phyloP scores from a whole-genome alignment of 2,888 invertebrate genomes.

The Timema cristinae region DNA sequence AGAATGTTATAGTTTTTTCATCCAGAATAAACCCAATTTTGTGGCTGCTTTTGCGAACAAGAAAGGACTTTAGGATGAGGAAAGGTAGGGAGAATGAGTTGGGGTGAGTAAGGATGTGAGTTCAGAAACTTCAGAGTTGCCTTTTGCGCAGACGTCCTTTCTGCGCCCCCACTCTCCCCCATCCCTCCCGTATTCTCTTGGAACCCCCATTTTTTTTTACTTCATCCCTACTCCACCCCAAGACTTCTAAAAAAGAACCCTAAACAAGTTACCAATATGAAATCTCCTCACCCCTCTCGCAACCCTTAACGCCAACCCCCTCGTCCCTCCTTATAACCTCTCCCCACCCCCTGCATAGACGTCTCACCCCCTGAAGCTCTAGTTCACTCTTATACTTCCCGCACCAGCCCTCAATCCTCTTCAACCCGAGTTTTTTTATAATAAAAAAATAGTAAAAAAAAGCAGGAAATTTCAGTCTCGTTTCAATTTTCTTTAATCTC shows the following conservation, averaged over 20 bases:
- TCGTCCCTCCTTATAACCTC: conserved; percentile 16
- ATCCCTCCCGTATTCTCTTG: too few relatives aligned
- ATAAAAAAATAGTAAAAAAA: conserved; percentile 8
- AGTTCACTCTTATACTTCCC: background rate
- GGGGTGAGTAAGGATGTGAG: too few relatives aligned
- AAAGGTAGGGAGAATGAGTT: too few relatives aligned
- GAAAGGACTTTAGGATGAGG: too few relatives aligned
- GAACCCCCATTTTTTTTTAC: background rate
- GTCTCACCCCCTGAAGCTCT: conserved; percentile 8
- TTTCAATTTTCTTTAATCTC: conserved; percentile 34
- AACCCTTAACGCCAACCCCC: background rate
- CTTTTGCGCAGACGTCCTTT: too few relatives aligned
- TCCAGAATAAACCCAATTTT: too few relatives aligned
- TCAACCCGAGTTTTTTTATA: background rate
- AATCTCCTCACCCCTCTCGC: conserved; percentile 20
- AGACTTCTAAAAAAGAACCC: conserved; percentile 30
- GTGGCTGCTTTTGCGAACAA: too few relatives aligned
- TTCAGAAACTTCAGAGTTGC: too few relatives aligned
- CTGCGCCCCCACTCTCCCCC: too few relatives aligned
- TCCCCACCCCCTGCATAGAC: conserved; percentile 13
- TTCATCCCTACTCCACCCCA: conserved; percentile 1
- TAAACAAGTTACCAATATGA: conserved; percentile 33
- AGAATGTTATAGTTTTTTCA: too few relatives aligned
- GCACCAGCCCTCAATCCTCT: conserved; percentile 10
- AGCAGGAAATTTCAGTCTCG: conserved; percentile 33